phyloP scores from a whole-genome alignment of 64 coral and sea anemone genomes.

The Platygyra sinensis region DNA sequence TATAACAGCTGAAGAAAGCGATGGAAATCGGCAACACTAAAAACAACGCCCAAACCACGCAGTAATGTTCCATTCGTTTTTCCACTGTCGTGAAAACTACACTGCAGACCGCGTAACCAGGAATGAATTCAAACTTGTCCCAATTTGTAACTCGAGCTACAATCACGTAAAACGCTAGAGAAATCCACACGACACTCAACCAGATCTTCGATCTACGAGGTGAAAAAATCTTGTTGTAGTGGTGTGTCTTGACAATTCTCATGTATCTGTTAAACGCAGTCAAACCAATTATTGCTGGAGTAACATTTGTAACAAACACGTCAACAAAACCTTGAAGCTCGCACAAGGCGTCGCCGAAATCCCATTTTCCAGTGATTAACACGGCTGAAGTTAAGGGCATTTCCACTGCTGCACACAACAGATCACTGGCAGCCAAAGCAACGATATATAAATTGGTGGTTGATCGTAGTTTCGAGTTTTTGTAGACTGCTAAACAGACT shows the following conservation, averaged over 20 bases:
- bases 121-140: background rate
- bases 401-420: slow-evolving; percentile 17
- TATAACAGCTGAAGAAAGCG: slow-evolving; percentile 13
- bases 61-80: slow-evolving; percentile 13
- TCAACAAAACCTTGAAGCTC: slow-evolving; percentile 52
- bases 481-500: slow-evolving; percentile 14
- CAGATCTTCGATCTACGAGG: background rate
- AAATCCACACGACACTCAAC: slow-evolving; percentile 14
- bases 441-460: slow-evolving; percentile 22
- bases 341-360: slow-evolving; percentile 34
- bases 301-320: background rate
- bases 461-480: slow-evolving; percentile 8
- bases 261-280: slow-evolving; percentile 35
- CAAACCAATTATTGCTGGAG: slow-evolving; percentile 24
- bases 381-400: background rate
- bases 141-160: background rate
- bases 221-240: slow-evolving; percentile 35
- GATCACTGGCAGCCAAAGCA: slow-evolving; percentile 23
- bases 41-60: background rate
- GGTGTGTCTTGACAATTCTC: slow-evolving; percentile 23
- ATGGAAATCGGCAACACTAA: background rate
- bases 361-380: slow-evolving; percentile 20
- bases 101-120: slow-evolving; percentile 9
- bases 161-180: background rate
- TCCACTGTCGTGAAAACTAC: background rate